A percentile compares a stretch with the other conserved stretches of the same genome.
Conservation (phyloP, 1,140 invertebrate species). For the Drosophila kikkawai region DNA sequence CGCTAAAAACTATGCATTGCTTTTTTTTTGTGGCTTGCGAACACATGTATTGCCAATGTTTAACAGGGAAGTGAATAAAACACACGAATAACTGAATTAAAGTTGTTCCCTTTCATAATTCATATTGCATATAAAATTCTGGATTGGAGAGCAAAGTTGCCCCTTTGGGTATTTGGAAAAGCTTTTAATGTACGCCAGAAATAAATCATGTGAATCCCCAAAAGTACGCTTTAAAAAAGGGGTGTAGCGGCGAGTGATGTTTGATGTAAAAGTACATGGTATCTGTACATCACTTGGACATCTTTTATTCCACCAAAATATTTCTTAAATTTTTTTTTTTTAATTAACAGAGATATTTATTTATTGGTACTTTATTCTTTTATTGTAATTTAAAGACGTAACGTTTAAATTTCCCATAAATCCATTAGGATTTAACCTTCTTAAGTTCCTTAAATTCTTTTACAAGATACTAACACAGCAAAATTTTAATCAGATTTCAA, state of each 20-base stretch:
- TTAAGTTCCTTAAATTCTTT: neutral
- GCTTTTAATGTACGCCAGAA: constrained; percentile 20
- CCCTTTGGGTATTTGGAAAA: constrained; percentile 5
- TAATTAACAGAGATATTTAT: neutral
- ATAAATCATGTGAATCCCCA: constrained; percentile 9
- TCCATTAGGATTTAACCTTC: neutral
- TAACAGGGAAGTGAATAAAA: constrained; percentile 6
- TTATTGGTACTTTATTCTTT: neutral
- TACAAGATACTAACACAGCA: neutral
- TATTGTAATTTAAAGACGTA: too few relatives aligned
- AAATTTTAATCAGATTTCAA: constrained; percentile 16
- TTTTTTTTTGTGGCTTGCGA: neutral
- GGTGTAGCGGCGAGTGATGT: neutral
- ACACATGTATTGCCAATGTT: constrained; percentile 20
- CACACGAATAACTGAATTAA: constrained; percentile 1
- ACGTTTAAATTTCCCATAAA: neutral
- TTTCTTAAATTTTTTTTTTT: neutral
- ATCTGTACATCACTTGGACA: neutral
- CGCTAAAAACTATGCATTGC: constrained; percentile 32
- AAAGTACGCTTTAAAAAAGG: constrained; percentile 23
- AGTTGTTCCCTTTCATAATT: constrained; percentile 3
- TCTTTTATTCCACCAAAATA: neutral
- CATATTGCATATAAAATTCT: constrained; percentile 3
- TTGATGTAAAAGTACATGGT: neutral
- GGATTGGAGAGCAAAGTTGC: neutral